phyloP scores from a whole-genome alignment of 1,140 invertebrate genomes.

The Zaprionus lachaisei region DNA sequence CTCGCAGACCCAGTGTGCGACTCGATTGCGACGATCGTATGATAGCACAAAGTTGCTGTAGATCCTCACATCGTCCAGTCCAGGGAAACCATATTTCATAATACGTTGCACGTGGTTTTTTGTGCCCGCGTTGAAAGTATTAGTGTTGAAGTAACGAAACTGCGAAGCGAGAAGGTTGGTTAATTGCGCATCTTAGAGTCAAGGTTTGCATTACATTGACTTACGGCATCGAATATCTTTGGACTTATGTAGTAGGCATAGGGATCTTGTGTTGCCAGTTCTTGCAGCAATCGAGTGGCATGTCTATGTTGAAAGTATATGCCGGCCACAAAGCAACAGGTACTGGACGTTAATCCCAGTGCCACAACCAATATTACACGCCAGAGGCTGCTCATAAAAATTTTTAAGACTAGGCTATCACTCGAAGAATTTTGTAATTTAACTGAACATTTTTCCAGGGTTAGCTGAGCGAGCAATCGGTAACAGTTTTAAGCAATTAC shows the following conservation, averaged over 20 bases:
- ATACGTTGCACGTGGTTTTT: slow-evolving; percentile 88
- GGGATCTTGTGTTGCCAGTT: slow-evolving; percentile 62
- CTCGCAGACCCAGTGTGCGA: slow-evolving; percentile 98
- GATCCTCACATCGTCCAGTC: slow-evolving; percentile 93
- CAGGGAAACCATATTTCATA: slow-evolving; percentile 97
- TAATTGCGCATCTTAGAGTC: too few species aligned
- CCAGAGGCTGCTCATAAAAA: slow-evolving; percentile 46
- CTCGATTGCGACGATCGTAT: slow-evolving; percentile 95
- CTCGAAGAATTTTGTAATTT: not conserved
- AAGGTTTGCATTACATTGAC: not conserved
- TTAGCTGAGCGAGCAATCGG: not conserved
- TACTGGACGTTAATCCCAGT: slow-evolving; percentile 32
- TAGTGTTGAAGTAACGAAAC: slow-evolving; percentile 51
- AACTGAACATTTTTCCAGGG: slow-evolving; percentile 2
- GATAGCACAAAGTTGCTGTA: slow-evolving; percentile 97
- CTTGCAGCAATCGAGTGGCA: slow-evolving; percentile 37
- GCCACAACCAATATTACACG: slow-evolving; percentile 42
- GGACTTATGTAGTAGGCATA: slow-evolving; percentile 71
- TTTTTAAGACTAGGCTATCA: too few species aligned
- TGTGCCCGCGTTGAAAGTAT: not conserved
- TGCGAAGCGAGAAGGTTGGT: not conserved
- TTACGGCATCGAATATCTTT: slow-evolving; percentile 62
- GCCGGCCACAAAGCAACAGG: slow-evolving; percentile 55
- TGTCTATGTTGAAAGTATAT: slow-evolving; percentile 63
- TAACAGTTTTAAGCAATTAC: too few species aligned